Evolutionary conservation across 1,140 invertebrate species (phyloP), one percentile per base, ranked within the genome.

Genomic region (Ruditapes philippinarum): DNA sequence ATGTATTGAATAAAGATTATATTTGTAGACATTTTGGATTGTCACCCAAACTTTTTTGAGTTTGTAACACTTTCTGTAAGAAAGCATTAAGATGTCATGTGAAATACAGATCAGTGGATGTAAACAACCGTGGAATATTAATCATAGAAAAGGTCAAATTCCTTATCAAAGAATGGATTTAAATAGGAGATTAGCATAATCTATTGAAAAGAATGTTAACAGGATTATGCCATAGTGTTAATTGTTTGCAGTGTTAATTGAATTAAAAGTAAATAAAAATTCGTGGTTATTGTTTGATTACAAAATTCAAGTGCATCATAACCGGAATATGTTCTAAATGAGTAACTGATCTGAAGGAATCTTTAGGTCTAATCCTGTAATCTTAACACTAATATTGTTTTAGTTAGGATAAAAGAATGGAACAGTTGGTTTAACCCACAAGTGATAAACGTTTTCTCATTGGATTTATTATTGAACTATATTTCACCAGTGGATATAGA

Each of bases 361-460:
- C 57, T 79, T 45, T 19, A 40, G 33, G 51, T 9, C 33, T 79
- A 79, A 79, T 79, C 76, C 31, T 22, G n/a, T 79, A 79, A 79
- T 79, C 76, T 51, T 22, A 79, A 79, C 33, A 57, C 76, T 79
- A 79, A 79, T 79, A 79, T 79, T 79, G 76, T 79, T 79, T 57
- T 79, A 51, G 51, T 19, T 33, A 45, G 51, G 76, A 79, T 79
- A 54, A 79, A 79, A 79, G 76, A 79, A 79, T 79, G 76, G 49
- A 45, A 49, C 22, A 76, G 73, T 76, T 76, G 42, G 73, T 76
- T 76, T 76, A 76, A 76, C 40, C 40, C 38, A n/a, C n/a, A 42
- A 31, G 73, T 45, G 73, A 49, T 76, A 76, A 76, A 76, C n/a
- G 73, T 40, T 28, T 40, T 31, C 36, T 76, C 25, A 42, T 45